Percentiles rank a stretch among this genome's conserved stretches.
phyloP scores from a whole-genome alignment of 2,888 invertebrate genomes.

The Acleris laterana region DNA sequence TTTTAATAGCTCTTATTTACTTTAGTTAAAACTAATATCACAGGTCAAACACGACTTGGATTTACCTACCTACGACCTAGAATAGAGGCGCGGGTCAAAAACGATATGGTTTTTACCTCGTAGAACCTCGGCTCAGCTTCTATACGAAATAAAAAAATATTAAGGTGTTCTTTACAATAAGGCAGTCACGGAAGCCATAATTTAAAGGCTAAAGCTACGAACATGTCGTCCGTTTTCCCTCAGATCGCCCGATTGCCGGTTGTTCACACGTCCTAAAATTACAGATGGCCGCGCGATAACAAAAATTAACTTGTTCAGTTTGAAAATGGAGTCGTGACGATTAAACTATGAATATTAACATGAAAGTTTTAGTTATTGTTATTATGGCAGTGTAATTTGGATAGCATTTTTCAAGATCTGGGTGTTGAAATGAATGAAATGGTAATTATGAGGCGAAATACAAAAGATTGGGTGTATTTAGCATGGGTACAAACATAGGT shows the following conservation, averaged over 20 bases:
- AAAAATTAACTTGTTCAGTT: slow-evolving; percentile 43
- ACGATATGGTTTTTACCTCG: too few species aligned
- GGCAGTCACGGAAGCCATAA: slow-evolving; percentile 33
- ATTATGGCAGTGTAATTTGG: neutral
- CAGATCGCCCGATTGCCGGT: slow-evolving; percentile 40
- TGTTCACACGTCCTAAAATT: slow-evolving; percentile 64
- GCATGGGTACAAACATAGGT: too few species aligned
- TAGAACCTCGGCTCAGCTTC: too few species aligned
- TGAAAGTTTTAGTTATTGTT: slow-evolving; percentile 24
- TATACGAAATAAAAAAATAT: slow-evolving; percentile 14
- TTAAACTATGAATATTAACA: slow-evolving; percentile 41
- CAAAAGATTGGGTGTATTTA: too few species aligned
- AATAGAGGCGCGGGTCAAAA: too few species aligned
- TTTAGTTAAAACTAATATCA: too few species aligned
- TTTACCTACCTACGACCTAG: too few species aligned
- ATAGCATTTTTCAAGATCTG: neutral
- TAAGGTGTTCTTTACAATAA: slow-evolving; percentile 13
- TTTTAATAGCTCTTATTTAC: too few species aligned
- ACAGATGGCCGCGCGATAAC: slow-evolving; percentile 53
- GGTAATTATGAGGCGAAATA: too few species aligned
- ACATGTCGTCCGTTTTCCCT: slow-evolving; percentile 40
- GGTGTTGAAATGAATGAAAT: neutral
- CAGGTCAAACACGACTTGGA: too few species aligned
- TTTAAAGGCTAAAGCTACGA: slow-evolving; percentile 21
- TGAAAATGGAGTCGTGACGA: slow-evolving; percentile 47